Evolutionary conservation across 2,797 vertebrate species (phyloP), one percentile per base, ranked within the genome.

Genomic region (Holocentrus rufus): DNA sequence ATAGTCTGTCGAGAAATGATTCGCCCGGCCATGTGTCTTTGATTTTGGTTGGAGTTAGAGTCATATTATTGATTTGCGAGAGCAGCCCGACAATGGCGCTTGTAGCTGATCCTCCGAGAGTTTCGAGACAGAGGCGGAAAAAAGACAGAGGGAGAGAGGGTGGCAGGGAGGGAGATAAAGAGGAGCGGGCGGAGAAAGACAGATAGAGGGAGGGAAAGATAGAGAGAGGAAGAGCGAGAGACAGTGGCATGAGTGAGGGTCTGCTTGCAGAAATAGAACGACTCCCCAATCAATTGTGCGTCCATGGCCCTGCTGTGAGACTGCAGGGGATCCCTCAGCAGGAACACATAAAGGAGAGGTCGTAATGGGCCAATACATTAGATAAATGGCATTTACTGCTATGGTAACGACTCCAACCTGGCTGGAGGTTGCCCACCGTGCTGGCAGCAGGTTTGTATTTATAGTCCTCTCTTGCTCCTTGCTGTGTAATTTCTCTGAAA

Each of bases 351-450:
- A 88, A 88, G 82, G 84, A 88, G 90, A 86, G 87, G 88, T 91
- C 74, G 79, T 89, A 90, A 90, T 90, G 87, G 90, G 87, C 90
- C 87, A 87, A 86, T 90, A 86, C 81, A 90, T 91, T 89, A 90
- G 89, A 91, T 90, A 91, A 92, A 92, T 92, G 85, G 81, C 90
- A 86, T 91, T 93, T 88, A 91, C 85, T 90, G 90, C 91, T 90
- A 91, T 91, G 87, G 90, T 90, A 91, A 91, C 65, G 78, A 88
- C 89, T 90, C 84, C 85, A 83, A 91, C 85, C 91, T 91, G 88
- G 90, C 88, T 91, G 87, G 86, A 91, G 87, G 84, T 90, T 87
- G 87, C 87, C 88, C 84, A 86, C 85, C 63, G 53, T 69, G 85
- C 85, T 85, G 79, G 77, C 84, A 87, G 83, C 80, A 80, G 72